These are phyloP conservation scores for Slavum lentiscoides DNA, from an alignment of 2,888 invertebrate species.

Conservation along the genomic window DNA sequence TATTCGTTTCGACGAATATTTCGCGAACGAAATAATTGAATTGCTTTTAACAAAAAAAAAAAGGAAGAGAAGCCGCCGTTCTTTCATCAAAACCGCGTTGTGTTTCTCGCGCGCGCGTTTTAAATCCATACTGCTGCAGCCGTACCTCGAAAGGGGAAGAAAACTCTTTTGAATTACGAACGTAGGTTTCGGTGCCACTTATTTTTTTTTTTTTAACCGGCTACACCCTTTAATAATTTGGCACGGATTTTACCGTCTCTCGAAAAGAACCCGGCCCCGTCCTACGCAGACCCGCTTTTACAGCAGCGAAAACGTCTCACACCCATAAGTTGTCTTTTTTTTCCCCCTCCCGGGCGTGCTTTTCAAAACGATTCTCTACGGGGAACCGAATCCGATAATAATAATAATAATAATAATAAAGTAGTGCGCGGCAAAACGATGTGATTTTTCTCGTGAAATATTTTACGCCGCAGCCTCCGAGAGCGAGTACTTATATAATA, in stretches of 20 bases:
- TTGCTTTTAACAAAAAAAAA: background rate
- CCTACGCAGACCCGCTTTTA: slow-evolving; percentile 14
- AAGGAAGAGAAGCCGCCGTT: background rate
- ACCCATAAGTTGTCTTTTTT: slow-evolving; percentile 30
- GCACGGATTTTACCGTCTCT: slow-evolving; percentile 49
- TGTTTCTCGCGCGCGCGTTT: slow-evolving; percentile 6
- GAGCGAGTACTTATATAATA: too few relatives aligned
- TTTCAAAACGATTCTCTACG: too few relatives aligned
- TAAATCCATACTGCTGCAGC: slow-evolving; percentile 1
- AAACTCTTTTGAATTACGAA: slow-evolving; percentile 42
- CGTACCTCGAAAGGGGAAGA: slow-evolving; percentile 16
- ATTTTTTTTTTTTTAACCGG: slow-evolving; percentile 36
- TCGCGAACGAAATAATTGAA: too few relatives aligned
- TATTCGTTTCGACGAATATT: too few relatives aligned
- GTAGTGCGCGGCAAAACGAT: too few relatives aligned
- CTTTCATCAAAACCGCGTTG: slow-evolving; percentile 18
- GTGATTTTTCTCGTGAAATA: too few relatives aligned
- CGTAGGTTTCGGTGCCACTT: slow-evolving; percentile 44
- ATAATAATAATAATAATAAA: too few relatives aligned
- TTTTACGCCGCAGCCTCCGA: too few relatives aligned
- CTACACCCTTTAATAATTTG: slow-evolving; percentile 51
- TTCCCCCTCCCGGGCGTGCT: background rate
- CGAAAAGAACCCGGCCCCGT: slow-evolving; percentile 40
- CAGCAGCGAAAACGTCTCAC: slow-evolving; percentile 36
- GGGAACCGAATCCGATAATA: too few relatives aligned